These are phyloP conservation scores for Regulus satrapa DNA, from an alignment of 2,113 vertebrate genomes.

Conservation along the genomic window DNA sequence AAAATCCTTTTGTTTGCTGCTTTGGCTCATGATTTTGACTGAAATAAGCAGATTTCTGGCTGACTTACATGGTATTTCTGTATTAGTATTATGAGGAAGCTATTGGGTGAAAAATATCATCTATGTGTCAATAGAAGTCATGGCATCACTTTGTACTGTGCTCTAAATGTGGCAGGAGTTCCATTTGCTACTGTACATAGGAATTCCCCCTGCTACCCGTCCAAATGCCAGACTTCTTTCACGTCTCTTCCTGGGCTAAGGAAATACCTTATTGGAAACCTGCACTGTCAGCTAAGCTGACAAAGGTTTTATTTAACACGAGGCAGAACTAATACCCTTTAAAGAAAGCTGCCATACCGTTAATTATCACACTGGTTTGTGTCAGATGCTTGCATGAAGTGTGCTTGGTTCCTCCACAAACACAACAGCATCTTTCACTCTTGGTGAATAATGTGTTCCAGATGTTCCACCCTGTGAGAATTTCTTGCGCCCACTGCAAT, in stretches of 20 bases:
- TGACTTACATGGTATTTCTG: background rate
- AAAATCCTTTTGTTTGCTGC: conserved; percentile 15
- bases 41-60: conserved; percentile 15
- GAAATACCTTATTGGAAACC: background rate
- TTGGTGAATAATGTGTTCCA: conserved; percentile 33
- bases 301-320: conserved; percentile 18
- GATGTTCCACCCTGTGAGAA: conserved; percentile 59
- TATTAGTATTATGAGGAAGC: conserved; percentile 2
- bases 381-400: conserved; percentile 49
- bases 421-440: conserved; percentile 56
- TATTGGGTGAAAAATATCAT: background rate
- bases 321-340: conserved; percentile 18
- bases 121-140: background rate
- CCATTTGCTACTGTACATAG: background rate
- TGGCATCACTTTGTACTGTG: background rate
- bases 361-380: conserved; percentile 61
- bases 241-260: background rate
- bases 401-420: conserved; percentile 36
- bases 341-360: conserved; percentile 1
- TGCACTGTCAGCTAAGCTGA: conserved; percentile 6
- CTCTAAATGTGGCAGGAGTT: background rate
- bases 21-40: background rate
- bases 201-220: background rate
- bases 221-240: background rate
- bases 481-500: conserved; percentile 22